A percentile compares a stretch with the other conserved stretches of the same genome.
These are phyloP conservation scores for Drosophila dunni DNA, from an alignment of 1,140 invertebrate genomes.

Conservation along the genomic window DNA sequence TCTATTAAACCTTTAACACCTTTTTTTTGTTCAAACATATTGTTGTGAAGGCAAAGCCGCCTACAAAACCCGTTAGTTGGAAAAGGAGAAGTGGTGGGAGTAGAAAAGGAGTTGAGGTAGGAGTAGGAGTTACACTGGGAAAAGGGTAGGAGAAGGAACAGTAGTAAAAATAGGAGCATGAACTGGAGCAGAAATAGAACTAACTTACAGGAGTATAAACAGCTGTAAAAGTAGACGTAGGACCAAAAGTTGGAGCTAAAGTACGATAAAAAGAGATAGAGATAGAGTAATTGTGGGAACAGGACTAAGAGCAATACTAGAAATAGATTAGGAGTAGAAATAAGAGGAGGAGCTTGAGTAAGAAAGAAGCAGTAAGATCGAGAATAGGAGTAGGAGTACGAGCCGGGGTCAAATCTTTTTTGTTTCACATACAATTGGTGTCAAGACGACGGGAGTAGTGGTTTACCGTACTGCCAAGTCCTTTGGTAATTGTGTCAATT, in stretches of 20 bases:
- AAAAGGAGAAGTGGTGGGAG: slow-evolving; percentile 13
- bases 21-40: slow-evolving; percentile 46
- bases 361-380: background rate
- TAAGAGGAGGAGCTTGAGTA: slow-evolving; percentile 3
- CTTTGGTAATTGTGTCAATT: slow-evolving; percentile 74
- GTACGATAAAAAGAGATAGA: too few species aligned
- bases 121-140: background rate
- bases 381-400: background rate
- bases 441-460: slow-evolving; percentile 58
- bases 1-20: slow-evolving; percentile 66
- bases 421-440: slow-evolving; percentile 66
- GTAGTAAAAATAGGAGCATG: too few species aligned
- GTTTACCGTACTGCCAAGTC: slow-evolving; percentile 23
- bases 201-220: too few species aligned
- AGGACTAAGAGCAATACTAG: too few species aligned
- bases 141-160: too few species aligned
- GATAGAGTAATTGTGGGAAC: too few species aligned
- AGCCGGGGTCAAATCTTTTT: slow-evolving; percentile 34
- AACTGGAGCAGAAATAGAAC: too few species aligned
- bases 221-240: too few species aligned
- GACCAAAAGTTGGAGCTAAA: too few species aligned
- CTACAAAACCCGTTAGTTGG: slow-evolving; percentile 73
- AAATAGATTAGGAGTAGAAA: too few species aligned
- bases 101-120: slow-evolving; percentile 2
- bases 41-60: slow-evolving; percentile 57